phyloP scores from a whole-genome alignment of 1,140 invertebrate species.

The Phymorhynchus buccinoides region DNA sequence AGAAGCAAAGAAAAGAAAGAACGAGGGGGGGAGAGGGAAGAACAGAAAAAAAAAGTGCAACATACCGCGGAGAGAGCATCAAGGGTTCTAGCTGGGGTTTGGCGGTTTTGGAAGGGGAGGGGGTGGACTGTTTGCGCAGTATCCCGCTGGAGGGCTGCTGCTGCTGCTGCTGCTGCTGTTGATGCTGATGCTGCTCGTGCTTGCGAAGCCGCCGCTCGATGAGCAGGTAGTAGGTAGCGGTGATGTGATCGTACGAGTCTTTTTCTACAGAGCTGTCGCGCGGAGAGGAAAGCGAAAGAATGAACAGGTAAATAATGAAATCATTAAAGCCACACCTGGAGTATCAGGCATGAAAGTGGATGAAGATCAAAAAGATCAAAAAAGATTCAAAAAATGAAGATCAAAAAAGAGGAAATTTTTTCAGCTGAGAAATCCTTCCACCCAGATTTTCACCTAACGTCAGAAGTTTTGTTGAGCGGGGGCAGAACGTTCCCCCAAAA shows the following conservation, averaged over 20 bases:
- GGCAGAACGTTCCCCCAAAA: no score
- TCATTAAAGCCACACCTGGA: no score
- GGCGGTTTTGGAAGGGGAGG: constrained; percentile 44
- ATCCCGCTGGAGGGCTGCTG: constrained; percentile 47
- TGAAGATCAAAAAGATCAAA: background rate
- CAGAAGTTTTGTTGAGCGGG: no score
- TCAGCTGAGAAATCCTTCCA: no score
- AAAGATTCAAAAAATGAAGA: background rate
- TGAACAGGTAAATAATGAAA: background rate
- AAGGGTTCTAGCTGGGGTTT: constrained; percentile 73
- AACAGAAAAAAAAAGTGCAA: background rate
- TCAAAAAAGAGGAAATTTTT: no score
- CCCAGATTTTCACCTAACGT: no score
- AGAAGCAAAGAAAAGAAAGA: background rate
- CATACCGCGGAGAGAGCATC: constrained; percentile 74
- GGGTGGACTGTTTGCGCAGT: constrained; percentile 64
- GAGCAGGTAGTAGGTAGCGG: constrained; percentile 97
- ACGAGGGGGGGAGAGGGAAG: background rate
- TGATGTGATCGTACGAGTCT: constrained; percentile 98
- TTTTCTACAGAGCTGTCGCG: constrained; percentile 87
- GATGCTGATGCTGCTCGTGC: constrained; percentile 51
- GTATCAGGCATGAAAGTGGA: no score
- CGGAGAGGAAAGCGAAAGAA: background rate
- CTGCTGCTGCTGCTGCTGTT: constrained; percentile 34
- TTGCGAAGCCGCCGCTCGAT: constrained; percentile 90